Evolutionary conservation across 1,140 invertebrate genomes (phyloP).

Genomic region (Parasteatoda tepidariorum): DNA sequence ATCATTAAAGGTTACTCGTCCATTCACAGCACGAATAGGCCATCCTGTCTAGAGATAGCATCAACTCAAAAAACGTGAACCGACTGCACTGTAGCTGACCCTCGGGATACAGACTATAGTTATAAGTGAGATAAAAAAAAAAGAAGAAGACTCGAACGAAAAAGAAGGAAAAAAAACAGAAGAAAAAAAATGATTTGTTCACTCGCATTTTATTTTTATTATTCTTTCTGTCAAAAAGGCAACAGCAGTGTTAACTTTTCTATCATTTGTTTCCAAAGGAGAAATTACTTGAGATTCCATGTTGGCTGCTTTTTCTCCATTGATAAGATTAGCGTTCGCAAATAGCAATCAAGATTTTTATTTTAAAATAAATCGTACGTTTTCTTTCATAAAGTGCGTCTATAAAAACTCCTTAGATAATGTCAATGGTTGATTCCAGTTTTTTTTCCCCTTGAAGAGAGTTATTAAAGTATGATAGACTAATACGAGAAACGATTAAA

Average conservation of each 20-base stretch:
- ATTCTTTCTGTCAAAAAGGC: conserved; percentile 18
- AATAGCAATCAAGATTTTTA: neutral
- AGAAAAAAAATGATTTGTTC: neutral
- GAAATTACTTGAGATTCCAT: neutral
- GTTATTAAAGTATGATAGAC: too few species aligned
- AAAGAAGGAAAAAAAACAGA: neutral
- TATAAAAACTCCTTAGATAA: too few species aligned
- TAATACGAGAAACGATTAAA: too few species aligned
- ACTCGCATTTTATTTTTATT: conserved; percentile 14
- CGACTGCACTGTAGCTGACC: conserved; percentile 7
- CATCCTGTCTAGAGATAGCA: conserved; percentile 50
- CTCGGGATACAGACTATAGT: neutral
- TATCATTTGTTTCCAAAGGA: conserved; percentile 8
- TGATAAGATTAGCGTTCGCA: neutral
- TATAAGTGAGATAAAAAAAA: too few species aligned
- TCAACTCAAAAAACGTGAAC: conserved; percentile 30
- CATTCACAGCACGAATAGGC: conserved; percentile 42
- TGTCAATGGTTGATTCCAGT: too few species aligned
- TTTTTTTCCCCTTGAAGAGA: too few species aligned
- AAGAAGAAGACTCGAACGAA: too few species aligned
- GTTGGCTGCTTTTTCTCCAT: neutral
- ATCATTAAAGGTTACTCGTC: conserved; percentile 7
- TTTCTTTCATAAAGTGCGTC: too few species aligned
- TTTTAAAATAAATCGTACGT: neutral
- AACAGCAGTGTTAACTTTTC: neutral